Percentiles rank a stretch among this genome's conserved stretches.
phyloP scores from a whole-genome alignment of 2,888 invertebrate genomes.

The Tiliacea aurago region DNA sequence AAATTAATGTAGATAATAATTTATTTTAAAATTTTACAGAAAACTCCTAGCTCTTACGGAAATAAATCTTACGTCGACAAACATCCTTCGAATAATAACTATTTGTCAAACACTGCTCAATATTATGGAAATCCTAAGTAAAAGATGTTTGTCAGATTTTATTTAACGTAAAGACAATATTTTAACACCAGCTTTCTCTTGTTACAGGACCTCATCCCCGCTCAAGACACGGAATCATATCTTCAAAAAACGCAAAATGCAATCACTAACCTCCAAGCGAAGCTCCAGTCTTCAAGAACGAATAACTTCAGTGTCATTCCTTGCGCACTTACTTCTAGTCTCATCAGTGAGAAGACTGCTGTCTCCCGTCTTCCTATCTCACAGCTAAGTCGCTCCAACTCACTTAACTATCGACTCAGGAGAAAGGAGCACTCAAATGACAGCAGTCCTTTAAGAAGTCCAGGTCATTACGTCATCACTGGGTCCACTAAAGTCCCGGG shows the following conservation, averaged over 20 bases:
- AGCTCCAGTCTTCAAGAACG: slow-evolving; percentile 85
- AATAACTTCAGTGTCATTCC: slow-evolving; percentile 80
- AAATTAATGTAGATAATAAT: neutral
- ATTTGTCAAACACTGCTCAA: neutral
- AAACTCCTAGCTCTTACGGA: too few species aligned
- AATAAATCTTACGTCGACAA: neutral
- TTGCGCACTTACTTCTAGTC: slow-evolving; percentile 83
- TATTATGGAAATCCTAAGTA: neutral
- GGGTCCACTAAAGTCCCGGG: slow-evolving; percentile 84
- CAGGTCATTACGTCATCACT: slow-evolving; percentile 87
- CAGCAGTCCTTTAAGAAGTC: slow-evolving; percentile 86
- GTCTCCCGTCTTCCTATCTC: slow-evolving; percentile 86
- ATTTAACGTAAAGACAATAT: neutral
- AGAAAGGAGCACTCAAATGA: slow-evolving; percentile 83
- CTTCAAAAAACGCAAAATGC: slow-evolving; percentile 91
- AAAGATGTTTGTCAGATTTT: neutral
- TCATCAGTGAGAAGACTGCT: slow-evolving; percentile 86
- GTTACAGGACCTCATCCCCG: slow-evolving; percentile 88
- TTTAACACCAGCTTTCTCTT: slow-evolving; percentile 43
- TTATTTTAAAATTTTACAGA: neutral
- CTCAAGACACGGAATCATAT: slow-evolving; percentile 90
- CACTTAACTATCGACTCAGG: slow-evolving; percentile 86
- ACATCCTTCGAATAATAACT: slow-evolving; percentile 1
- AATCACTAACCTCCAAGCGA: slow-evolving; percentile 91
- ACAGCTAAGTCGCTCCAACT: slow-evolving; percentile 87